Evolutionary conservation across 2,888 invertebrate species (phyloP).

Genomic region (Timandra comae): DNA sequence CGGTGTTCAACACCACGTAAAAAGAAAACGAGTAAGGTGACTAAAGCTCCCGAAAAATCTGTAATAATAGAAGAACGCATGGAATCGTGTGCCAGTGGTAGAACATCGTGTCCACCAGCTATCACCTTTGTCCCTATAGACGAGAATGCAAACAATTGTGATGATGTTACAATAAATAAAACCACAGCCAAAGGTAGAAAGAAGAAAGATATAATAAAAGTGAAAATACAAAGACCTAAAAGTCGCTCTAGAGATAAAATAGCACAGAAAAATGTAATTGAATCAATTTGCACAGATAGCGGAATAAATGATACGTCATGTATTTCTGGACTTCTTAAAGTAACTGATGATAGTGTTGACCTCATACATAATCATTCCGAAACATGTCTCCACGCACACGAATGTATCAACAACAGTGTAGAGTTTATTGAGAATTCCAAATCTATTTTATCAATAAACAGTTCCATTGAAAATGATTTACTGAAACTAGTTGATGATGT

Average conservation of each 20-base stretch:
- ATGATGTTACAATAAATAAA: constrained; percentile 14
- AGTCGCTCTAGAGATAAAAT: constrained; percentile 13
- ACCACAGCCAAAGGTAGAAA: constrained; percentile 29
- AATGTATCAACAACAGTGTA: constrained; percentile 52
- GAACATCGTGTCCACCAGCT: constrained; percentile 50
- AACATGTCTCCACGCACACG: constrained; percentile 54
- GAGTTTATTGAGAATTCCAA: constrained; percentile 42
- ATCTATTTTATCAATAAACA: constrained; percentile 44
- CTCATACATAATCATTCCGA: constrained; percentile 68
- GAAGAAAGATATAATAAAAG: constrained; percentile 61
- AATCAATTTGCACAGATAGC: constrained; percentile 40
- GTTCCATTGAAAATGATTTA: constrained; percentile 22
- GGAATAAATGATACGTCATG: constrained; percentile 46
- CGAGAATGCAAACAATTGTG: constrained; percentile 18
- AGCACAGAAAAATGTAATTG: constrained; percentile 13
- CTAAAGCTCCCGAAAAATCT: constrained; percentile 29
- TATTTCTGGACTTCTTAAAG: constrained; percentile 19
- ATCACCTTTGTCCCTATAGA: constrained; percentile 24
- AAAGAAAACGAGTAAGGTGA: constrained; percentile 27
- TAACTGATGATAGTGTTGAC: constrained; percentile 45
- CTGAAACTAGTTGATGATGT: constrained; percentile 19
- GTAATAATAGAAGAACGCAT: constrained; percentile 49
- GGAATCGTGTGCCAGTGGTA: constrained; percentile 41
- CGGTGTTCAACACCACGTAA: constrained; percentile 52
- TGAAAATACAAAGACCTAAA: constrained; percentile 56